phyloP scores from a whole-genome alignment of 2,888 invertebrate species.

The Erpobdella octoculata region DNA sequence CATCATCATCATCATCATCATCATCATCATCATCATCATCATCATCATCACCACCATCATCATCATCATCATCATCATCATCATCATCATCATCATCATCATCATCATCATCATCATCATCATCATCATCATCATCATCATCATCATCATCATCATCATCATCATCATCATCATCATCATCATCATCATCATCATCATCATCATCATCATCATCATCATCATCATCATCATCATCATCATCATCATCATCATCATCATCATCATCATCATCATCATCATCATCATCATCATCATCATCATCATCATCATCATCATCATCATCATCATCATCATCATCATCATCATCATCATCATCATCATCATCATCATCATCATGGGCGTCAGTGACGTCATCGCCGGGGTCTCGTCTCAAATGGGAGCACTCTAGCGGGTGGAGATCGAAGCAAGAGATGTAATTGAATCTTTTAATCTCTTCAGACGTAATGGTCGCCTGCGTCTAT shows the following conservation, averaged over 20 bases:
- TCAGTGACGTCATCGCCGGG: too few relatives aligned
- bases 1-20: conserved; percentile 2
- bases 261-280: conserved; percentile 29
- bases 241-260: conserved; percentile 24
- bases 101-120: background rate
- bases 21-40: background rate
- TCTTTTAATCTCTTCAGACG: too few relatives aligned
- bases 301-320: conserved; percentile 27
- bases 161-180: conserved; percentile 2
- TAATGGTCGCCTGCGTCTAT: too few relatives aligned
- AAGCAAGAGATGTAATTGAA: too few relatives aligned
- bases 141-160: conserved; percentile 15
- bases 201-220: conserved; percentile 25
- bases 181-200: conserved; percentile 21
- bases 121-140: background rate
- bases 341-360: conserved; percentile 12
- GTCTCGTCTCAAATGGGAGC: too few relatives aligned
- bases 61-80: conserved; percentile 12
- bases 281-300: conserved; percentile 32
- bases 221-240: conserved; percentile 23
- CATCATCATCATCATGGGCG: conserved; percentile 5
- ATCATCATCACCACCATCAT: background rate
- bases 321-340: conserved; percentile 21
- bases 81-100: conserved; percentile 14
- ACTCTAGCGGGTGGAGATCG: too few relatives aligned